These are phyloP conservation scores for Antheraea assamensis DNA, from an alignment of 2,888 invertebrate genomes.

Conservation along the genomic window DNA sequence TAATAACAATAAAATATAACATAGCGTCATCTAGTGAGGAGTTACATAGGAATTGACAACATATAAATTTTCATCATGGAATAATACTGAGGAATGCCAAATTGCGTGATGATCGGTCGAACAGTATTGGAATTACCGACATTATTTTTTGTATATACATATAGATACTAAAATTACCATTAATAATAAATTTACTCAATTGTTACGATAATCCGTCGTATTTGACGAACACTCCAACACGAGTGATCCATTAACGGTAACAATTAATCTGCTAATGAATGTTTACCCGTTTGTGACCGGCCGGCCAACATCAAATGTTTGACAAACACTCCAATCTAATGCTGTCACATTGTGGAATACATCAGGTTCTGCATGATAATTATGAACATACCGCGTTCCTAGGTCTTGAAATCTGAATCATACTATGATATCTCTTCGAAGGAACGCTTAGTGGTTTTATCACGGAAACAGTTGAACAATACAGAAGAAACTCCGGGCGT, in stretches of 20 bases:
- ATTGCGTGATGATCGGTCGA: too few relatives aligned
- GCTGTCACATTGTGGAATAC: conserved; percentile 55
- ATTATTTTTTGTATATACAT: too few relatives aligned
- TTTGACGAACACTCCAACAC: conserved; percentile 54
- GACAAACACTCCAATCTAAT: conserved; percentile 70
- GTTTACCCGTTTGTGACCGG: conserved; percentile 69
- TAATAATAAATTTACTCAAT: conserved; percentile 5
- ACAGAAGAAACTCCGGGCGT: too few relatives aligned
- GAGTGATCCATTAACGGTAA: conserved; percentile 69
- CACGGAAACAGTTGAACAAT: too few relatives aligned
- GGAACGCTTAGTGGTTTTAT: too few relatives aligned
- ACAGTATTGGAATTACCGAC: too few relatives aligned
- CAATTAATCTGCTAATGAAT: conserved; percentile 80
- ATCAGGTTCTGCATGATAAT: neutral
- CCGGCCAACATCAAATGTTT: conserved; percentile 70
- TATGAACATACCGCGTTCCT: neutral
- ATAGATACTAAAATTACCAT: too few relatives aligned
- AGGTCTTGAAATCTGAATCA: neutral
- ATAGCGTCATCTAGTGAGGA: too few relatives aligned
- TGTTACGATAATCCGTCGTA: conserved; percentile 33
- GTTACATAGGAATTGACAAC: too few relatives aligned
- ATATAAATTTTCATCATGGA: too few relatives aligned
- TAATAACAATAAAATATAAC: too few relatives aligned
- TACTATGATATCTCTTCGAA: neutral
- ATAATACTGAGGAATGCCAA: too few relatives aligned